Evolutionary conservation across 2,888 invertebrate species (phyloP).

Genomic region (Nomada fabriciana): DNA sequence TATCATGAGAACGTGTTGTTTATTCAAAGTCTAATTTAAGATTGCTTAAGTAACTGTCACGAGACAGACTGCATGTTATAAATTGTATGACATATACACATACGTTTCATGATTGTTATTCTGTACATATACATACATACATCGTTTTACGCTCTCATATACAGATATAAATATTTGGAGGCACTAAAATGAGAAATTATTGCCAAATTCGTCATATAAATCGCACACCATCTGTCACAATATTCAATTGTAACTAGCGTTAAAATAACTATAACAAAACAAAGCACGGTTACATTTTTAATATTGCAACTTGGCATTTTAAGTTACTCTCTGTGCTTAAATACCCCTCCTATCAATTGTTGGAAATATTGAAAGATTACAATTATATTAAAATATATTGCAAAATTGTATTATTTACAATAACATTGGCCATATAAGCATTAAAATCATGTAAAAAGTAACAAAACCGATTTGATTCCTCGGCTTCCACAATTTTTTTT

Average conservation of each 20-base stretch:
- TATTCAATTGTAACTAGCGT: conserved; percentile 4
- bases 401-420: conserved; percentile 41
- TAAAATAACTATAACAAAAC: conserved; percentile 27
- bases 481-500: not conserved
- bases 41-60: conserved; percentile 33
- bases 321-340: conserved; percentile 6
- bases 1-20: conserved; percentile 9
- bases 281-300: conserved; percentile 34
- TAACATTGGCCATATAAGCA: conserved; percentile 25
- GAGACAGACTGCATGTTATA: conserved; percentile 44
- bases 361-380: conserved; percentile 18
- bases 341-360: conserved; percentile 6
- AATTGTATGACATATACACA: conserved; percentile 20
- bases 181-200: conserved; percentile 70
- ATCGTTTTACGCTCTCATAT: conserved; percentile 44
- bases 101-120: conserved; percentile 17
- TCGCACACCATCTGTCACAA: conserved; percentile 15
- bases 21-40: not conserved
- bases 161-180: conserved; percentile 58
- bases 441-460: conserved; percentile 26
- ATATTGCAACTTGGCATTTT: conserved; percentile 31
- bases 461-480: not conserved
- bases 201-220: conserved; percentile 61
- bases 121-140: conserved; percentile 30
- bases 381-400: conserved; percentile 7